These are phyloP conservation scores for Pyrocoelia pectoralis DNA, from an alignment of 2,888 invertebrate genomes.

Conservation along the genomic window DNA sequence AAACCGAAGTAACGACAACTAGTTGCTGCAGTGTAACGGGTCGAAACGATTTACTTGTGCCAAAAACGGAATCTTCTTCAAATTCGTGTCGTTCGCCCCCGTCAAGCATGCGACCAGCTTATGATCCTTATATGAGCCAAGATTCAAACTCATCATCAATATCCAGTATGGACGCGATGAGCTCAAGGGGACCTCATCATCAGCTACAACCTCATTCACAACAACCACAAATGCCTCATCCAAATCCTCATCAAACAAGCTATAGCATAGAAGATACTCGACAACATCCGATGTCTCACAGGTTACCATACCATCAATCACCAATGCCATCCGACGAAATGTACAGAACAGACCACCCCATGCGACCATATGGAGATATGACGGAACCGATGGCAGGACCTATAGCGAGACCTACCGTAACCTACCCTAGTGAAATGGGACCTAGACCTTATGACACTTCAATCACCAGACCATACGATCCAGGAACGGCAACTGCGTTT, in stretches of 20 bases:
- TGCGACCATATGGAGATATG: conserved; percentile 69
- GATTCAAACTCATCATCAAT: conserved; percentile 76
- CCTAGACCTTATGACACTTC: conserved; percentile 62
- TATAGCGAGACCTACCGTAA: conserved; percentile 66
- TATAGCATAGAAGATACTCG: conserved; percentile 64
- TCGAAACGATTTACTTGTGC: conserved; percentile 67
- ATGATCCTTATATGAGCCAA: conserved; percentile 72
- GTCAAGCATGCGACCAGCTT: conserved; percentile 61
- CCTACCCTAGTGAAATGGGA: conserved; percentile 65
- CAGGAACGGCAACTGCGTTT: conserved; percentile 67
- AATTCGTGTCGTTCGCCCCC: conserved; percentile 62
- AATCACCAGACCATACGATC: conserved; percentile 64
- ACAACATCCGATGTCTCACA: conserved; percentile 63
- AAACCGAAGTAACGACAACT: conserved; percentile 59
- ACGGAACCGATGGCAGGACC: conserved; percentile 65
- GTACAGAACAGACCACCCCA: conserved; percentile 54
- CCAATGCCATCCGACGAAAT: conserved; percentile 66
- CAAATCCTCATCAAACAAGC: conserved; percentile 63
- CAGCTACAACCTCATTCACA: conserved; percentile 61
- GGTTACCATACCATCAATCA: conserved; percentile 70
- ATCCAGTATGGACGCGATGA: conserved; percentile 75
- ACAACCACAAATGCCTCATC: conserved; percentile 56
- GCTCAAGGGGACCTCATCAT: conserved; percentile 58
- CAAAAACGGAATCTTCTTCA: conserved; percentile 69
- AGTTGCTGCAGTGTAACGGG: conserved; percentile 61